A percentile compares a stretch with the other conserved stretches of the same genome.
Conservation (phyloP, 2,888 invertebrate genomes). For the Drosophila kanekoi region DNA sequence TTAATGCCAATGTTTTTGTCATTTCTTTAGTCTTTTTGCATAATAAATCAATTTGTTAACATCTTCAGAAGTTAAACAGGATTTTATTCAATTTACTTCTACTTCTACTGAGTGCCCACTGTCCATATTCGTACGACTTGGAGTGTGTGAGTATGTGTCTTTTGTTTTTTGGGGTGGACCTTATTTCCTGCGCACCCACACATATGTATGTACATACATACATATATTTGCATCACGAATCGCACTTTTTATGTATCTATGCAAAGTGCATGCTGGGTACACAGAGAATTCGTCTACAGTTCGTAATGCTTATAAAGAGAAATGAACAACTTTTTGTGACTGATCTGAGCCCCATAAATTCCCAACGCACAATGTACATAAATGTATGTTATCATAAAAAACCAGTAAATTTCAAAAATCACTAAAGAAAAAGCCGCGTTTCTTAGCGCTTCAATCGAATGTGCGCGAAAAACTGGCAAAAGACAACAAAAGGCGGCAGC, state of each 20-base stretch:
- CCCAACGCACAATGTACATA: background rate
- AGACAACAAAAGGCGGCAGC: conserved; percentile 32
- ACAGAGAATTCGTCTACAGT: background rate
- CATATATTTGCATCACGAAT: conserved; percentile 4
- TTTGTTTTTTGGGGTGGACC: conserved; percentile 30
- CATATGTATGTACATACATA: background rate
- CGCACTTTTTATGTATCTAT: conserved; percentile 3
- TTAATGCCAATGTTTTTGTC: too few relatives aligned
- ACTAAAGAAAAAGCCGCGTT: conserved; percentile 44
- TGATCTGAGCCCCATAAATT: conserved; percentile 15
- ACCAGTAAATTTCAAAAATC: conserved; percentile 20
- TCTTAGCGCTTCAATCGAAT: conserved; percentile 51
- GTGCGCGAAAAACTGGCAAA: conserved; percentile 56
- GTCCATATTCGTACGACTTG: conserved; percentile 1
- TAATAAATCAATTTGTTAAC: too few relatives aligned
- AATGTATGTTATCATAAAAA: background rate
- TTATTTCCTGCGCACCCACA: conserved; percentile 32
- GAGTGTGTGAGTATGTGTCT: conserved; percentile 20
- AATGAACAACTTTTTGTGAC: conserved; percentile 5
- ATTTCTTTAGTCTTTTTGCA: too few relatives aligned
- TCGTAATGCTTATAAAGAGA: background rate
- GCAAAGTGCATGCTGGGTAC: background rate
- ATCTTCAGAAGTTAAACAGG: too few relatives aligned
- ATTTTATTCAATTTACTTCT: too few relatives aligned
- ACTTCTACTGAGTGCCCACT: background rate